Evolutionary conservation across 1,140 invertebrate species (phyloP), one percentile per base, ranked within the genome.

Genomic region (Prorops nasuta): DNA sequence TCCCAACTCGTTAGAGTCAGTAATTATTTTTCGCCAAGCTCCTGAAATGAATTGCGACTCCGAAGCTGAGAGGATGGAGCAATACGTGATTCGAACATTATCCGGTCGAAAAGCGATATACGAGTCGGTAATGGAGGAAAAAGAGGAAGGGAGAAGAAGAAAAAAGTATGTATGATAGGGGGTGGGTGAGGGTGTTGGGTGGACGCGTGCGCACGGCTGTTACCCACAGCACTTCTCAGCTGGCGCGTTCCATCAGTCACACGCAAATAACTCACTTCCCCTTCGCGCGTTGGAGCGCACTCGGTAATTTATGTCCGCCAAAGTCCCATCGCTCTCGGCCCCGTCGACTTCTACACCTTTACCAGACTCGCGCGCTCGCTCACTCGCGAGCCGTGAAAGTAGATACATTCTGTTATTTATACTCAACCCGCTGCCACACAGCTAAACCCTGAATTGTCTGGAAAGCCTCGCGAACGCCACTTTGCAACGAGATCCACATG

Each of bases 231-330:
- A 69, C 69, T 74, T 61, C 64, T 71, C 72, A 75, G 72, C 72
- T 74, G 74, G 67, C 69, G 63, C 71, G 69, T 73, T 76, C 75
- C 71, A 72, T 77, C 75, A 76, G 69, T 75, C 71, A 72, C 71
- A 69, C 75, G 69, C 71, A 75, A 77, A 77, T 76, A 77, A 77
- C 75, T 76, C 71, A 73, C 67, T 71, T 73, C 70, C 67, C 63
- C 63, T n/a, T 60, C 59, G 48, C 49, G 59, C 57, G 61, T 63
- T 18, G 37, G 39, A 46, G 55, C 57, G 42, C 50, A 58, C 59
- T 57, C 61, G 57, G 66, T 75, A 77, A 77, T 77, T 75, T 74
- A 74, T 69, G 69, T 64, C 59, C 60, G 54, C 57, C 54, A 51
- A 52, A 63, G 61, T 64, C 56, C 63, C 66, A 68, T 71, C 69